A percentile compares a stretch with the other conserved stretches of the same genome.
phyloP scores from a whole-genome alignment of 2,888 invertebrate species.

The Cephalotes varians region DNA sequence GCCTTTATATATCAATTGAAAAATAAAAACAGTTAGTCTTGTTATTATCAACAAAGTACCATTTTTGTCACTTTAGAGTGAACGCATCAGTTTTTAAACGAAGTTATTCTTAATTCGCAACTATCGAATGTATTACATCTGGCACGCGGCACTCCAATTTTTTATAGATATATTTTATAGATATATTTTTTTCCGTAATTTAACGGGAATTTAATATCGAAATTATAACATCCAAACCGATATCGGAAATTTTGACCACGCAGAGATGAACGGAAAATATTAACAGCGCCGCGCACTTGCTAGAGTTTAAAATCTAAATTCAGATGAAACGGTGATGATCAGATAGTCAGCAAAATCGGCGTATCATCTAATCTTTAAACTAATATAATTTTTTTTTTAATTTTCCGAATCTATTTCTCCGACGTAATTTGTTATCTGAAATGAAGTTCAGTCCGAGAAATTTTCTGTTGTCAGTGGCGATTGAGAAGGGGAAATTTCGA shows the following conservation, averaged over 20 bases:
- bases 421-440: slow-evolving; percentile 35
- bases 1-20: neutral
- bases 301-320: slow-evolving; percentile 30
- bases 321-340: neutral
- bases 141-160: neutral
- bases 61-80: neutral
- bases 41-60: neutral
- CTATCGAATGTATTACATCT: slow-evolving; percentile 28
- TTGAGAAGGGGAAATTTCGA: slow-evolving; percentile 39
- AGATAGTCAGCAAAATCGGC: neutral
- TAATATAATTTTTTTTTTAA: neutral
- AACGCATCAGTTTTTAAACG: slow-evolving; percentile 11
- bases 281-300: slow-evolving; percentile 23
- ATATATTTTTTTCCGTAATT: slow-evolving; percentile 18
- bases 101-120: slow-evolving; percentile 33
- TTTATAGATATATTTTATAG: neutral
- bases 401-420: neutral
- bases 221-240: slow-evolving; percentile 34
- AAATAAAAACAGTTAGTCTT: neutral
- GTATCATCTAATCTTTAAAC: neutral
- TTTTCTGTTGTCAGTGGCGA: slow-evolving; percentile 44
- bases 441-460: neutral
- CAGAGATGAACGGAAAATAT: slow-evolving; percentile 47
- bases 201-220: slow-evolving; percentile 46
- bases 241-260: slow-evolving; percentile 50